Evolutionary conservation across 1,140 invertebrate genomes (phyloP), one percentile per base, ranked within the genome.

Genomic region (Solen grandis): DNA sequence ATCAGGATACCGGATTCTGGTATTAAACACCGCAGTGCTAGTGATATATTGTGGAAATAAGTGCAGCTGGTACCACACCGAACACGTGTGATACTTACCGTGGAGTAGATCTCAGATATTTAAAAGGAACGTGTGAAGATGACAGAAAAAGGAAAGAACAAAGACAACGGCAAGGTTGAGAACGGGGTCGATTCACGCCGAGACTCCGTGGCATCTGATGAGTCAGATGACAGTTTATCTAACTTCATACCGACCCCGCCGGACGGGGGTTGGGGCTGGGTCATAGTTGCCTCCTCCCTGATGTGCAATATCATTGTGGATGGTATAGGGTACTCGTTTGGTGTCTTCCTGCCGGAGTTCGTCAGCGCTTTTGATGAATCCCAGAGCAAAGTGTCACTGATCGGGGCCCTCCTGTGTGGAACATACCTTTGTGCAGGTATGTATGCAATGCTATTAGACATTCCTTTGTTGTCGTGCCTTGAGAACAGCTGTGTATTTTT

Each of bases 261-360:
- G 0, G 96, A 97, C 85, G 96, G 96, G 29, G 96, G 96, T 33
- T 97, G 73, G 94, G 97, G 88, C 93, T 98, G 68, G 96, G 95
- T 90, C 93, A 94, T 90, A 0, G 97, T 98, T 0, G 89, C 95
- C 3, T 95, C 96, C 0, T 96, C 97, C 0, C 97, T 98, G 86
- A 94, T 97, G 92, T 96, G 97, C 63, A 98, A 98, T 90, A 93
- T 98, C 29, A 98, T 98, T 83, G 96, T 97, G n/a, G 98, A 99
- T 91, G 98, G 97, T 27, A 95, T 99, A 13, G 97, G 96, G 36
- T 98, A 98, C 88, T 97, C 97, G 0, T 99, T 98, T 92, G 98
- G 98, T 0, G 93, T 98, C 0, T 94, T 99, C 14, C 96, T 97
- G 86, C 95, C 96, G 0, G 95, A 98, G 87, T 96, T 99, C 88